Evolutionary conservation across 2,888 invertebrate species (phyloP).

Genomic region (Dasysyrphus tricinctus): DNA sequence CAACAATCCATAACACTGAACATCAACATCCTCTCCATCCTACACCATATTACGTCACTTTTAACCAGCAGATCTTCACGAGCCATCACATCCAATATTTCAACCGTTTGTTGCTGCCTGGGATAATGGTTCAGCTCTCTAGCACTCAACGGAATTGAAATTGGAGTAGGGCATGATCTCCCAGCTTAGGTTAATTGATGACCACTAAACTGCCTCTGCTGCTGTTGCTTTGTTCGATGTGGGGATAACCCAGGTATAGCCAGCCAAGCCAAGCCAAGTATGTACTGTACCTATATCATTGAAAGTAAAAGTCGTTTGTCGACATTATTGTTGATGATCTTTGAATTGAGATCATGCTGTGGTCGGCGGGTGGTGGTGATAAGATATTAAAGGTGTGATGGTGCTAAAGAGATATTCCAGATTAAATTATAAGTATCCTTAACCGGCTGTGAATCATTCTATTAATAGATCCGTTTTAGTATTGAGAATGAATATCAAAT

Average conservation of each 20-base stretch:
- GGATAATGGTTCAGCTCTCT: slow-evolving; percentile 5
- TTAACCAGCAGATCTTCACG: slow-evolving; percentile 25
- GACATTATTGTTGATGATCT: not conserved
- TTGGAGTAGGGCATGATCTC: slow-evolving; percentile 36
- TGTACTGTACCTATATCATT: not conserved
- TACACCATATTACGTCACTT: slow-evolving; percentile 50
- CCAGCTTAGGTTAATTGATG: slow-evolving; percentile 25
- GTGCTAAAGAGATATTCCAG: slow-evolving; percentile 40
- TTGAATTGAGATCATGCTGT: slow-evolving; percentile 7
- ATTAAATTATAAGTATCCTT: slow-evolving; percentile 41
- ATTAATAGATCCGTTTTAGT: slow-evolving; percentile 35
- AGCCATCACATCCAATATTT: not conserved
- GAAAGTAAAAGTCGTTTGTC: slow-evolving; percentile 51
- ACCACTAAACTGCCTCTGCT: not conserved
- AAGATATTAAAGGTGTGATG: slow-evolving; percentile 14
- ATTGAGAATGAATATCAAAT: not conserved
- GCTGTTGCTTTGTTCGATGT: not conserved
- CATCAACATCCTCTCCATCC: not conserved
- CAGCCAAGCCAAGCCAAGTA: not conserved
- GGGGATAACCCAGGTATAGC: slow-evolving; percentile 27
- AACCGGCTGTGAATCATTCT: slow-evolving; percentile 60
- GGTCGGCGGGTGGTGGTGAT: not conserved
- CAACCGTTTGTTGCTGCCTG: not conserved
- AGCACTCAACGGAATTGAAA: slow-evolving; percentile 21
- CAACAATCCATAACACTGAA: slow-evolving; percentile 7